phyloP scores from a whole-genome alignment of 2,797 vertebrate species.

The Esox masquinongy region DNA sequence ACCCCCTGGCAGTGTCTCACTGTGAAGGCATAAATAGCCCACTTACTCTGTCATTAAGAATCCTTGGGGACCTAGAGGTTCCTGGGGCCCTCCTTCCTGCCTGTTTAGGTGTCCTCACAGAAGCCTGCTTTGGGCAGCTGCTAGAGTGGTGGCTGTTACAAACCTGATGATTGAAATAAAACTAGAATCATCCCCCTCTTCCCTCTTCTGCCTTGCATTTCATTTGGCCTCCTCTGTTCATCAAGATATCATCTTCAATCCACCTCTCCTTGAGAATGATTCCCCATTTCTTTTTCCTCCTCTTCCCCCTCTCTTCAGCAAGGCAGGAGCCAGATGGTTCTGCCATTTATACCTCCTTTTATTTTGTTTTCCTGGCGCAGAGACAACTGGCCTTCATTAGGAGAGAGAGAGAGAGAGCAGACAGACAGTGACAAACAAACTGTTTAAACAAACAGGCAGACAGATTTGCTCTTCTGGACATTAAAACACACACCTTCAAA shows the following conservation, averaged over 20 bases:
- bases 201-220: slow-evolving; percentile 12
- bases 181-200: slow-evolving; percentile 49
- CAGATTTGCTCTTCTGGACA: neutral
- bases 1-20: neutral
- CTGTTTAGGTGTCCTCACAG: slow-evolving; percentile 47
- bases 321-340: slow-evolving; percentile 60
- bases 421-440: neutral
- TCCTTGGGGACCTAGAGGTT: slow-evolving; percentile 44
- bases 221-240: neutral
- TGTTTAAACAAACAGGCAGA: neutral
- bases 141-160: slow-evolving; percentile 55
- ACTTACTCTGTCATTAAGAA: neutral
- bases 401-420: neutral
- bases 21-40: slow-evolving; percentile 9
- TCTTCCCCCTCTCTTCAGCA: slow-evolving; percentile 32
- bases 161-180: slow-evolving; percentile 65
- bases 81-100: slow-evolving; percentile 45
- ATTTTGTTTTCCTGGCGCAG: slow-evolving; percentile 52
- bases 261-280: neutral
- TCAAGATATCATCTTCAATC: neutral
- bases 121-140: slow-evolving; percentile 51
- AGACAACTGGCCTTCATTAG: slow-evolving; percentile 46
- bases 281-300: slow-evolving; percentile 19
- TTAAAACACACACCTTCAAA: neutral
- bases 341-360: slow-evolving; percentile 57